These are phyloP conservation scores for Eilema depressum DNA, from an alignment of 2,888 invertebrate species.

Conservation along the genomic window DNA sequence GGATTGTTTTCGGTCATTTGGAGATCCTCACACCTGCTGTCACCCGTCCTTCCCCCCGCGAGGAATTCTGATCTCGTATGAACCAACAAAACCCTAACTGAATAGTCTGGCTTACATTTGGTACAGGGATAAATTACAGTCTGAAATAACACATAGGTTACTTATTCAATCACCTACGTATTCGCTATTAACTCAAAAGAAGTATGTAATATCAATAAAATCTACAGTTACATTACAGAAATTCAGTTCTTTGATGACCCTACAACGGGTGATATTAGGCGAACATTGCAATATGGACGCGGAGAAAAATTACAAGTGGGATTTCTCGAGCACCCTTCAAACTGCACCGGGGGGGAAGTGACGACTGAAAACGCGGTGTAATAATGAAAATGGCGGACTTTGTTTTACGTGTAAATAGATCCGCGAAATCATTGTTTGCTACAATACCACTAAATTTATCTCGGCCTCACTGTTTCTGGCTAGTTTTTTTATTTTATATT, in stretches of 20 bases:
- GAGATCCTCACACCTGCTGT: too few relatives aligned
- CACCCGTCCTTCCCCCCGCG: too few relatives aligned
- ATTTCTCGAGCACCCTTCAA: constrained; percentile 71
- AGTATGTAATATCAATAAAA: not conserved
- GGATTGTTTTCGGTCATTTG: too few relatives aligned
- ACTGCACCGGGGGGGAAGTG: constrained; percentile 59
- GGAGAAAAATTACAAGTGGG: constrained; percentile 77
- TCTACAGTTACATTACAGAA: not conserved
- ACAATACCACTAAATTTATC: not conserved
- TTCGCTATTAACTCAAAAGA: not conserved
- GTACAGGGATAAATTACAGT: too few relatives aligned
- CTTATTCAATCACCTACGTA: too few relatives aligned
- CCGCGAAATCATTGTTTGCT: constrained; percentile 11
- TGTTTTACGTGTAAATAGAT: constrained; percentile 38
- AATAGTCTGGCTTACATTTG: too few relatives aligned
- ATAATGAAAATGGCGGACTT: constrained; percentile 52
- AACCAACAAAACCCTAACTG: too few relatives aligned
- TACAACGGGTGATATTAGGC: constrained; percentile 65
- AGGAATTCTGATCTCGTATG: too few relatives aligned
- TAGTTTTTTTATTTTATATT: not conserved
- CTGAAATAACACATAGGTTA: too few relatives aligned
- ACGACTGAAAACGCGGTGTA: constrained; percentile 52
- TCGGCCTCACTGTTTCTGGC: not conserved
- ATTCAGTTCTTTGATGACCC: constrained; percentile 32
- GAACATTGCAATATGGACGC: constrained; percentile 69